Evolutionary conservation across 2,797 vertebrate genomes (phyloP).

Genomic region (Todus mexicanus): DNA sequence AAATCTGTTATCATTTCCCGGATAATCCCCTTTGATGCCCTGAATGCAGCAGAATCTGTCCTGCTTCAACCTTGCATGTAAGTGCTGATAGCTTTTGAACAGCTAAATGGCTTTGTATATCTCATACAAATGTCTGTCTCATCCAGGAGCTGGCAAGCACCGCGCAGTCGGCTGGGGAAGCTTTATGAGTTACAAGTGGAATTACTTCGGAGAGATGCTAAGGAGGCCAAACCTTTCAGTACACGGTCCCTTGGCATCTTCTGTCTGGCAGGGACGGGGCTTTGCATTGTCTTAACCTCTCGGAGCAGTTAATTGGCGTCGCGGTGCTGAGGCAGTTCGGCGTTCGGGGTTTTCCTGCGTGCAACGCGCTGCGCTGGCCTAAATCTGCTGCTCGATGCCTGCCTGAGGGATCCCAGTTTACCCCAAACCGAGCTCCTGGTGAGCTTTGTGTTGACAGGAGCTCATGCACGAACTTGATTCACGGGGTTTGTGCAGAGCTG

Average conservation of each 20-base stretch:
- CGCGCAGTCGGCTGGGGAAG: conserved; percentile 25
- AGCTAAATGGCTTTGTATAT: conserved; percentile 67
- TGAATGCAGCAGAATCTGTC: conserved; percentile 63
- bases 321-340: not conserved
- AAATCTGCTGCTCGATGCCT: not conserved
- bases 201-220: conserved; percentile 56
- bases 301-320: conserved; percentile 20
- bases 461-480: rapidly evolving
- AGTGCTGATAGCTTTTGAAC: conserved; percentile 71
- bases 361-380: rapidly evolving
- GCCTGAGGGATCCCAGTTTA: rapidly evolving
- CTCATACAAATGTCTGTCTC: conserved; percentile 58
- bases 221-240: conserved; percentile 5
- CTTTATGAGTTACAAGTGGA: conserved; percentile 56
- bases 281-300: conserved; percentile 15
- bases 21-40: conserved; percentile 78
- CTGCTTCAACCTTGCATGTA: conserved; percentile 62
- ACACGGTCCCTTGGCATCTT: conserved; percentile 10
- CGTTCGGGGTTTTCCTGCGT: not conserved
- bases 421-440: not conserved
- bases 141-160: conserved; percentile 40
- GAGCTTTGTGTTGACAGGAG: not conserved
- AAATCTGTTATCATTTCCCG: conserved; percentile 75
- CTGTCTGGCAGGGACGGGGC: conserved; percentile 1
- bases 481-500: not conserved